Evolutionary conservation across 2,888 invertebrate species (phyloP), one percentile per base, ranked within the genome.

Genomic region (Nysson spinosus): DNA sequence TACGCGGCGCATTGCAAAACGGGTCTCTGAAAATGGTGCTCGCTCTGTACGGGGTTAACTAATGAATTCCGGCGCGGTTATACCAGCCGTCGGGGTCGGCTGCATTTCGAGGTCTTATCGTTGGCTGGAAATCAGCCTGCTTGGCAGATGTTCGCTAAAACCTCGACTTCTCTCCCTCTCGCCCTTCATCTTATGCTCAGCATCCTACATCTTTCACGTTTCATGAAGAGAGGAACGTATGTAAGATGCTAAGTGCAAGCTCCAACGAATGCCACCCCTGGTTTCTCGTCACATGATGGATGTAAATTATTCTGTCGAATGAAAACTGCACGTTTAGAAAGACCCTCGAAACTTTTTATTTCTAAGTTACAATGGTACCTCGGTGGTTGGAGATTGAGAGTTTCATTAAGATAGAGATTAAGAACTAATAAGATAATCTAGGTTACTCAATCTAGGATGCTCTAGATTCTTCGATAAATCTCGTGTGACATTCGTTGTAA

Each of bases 101-200:
- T 42, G 68, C 70, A 61, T 72, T 70, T 72, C 72, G 69, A 60
- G 68, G 74, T 73, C 78, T 79, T 80, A 80, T 80, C 79, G 74
- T 65, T 66, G 69, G 74, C 54, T 75, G 75, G 70, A 77, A 70
- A 80, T 79, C 79, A 73, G 77, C 75, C 75, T 73, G 71, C 68
- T 72, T 62, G 77, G 78, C 80, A 80, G 79, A 80, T 80, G 79
- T 75, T 79, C 69, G 64, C 69, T 58, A 57, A 74, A 80, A 77
- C 69, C 74, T 72, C 75, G 60, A 54, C 39, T 54, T 37, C 35
- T 43, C 42, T 46, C 30, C 49, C 47, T 14, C 24, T 40, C 52
- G 28, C 42, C 34, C 37, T 51, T 24, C 32, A 40, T 37, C 34
- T 24, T 16, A 4, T 30, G 11, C 37, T 19, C 39, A 32, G 52